Evolutionary conservation across 2,113 vertebrate genomes (phyloP).

Genomic region (Strigops habroptila): DNA sequence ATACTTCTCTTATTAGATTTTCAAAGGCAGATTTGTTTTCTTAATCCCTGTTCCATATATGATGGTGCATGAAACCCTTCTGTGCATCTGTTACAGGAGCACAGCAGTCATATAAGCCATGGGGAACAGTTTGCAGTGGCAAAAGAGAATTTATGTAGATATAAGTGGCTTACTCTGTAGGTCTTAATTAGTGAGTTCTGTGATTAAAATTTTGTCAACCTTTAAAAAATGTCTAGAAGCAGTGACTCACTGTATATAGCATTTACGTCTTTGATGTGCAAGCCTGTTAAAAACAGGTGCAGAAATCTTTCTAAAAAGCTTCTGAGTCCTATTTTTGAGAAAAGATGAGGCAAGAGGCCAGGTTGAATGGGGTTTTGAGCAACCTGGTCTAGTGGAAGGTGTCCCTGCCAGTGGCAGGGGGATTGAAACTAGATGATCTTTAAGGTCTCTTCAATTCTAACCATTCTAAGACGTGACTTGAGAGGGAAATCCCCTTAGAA

Average conservation of each 20-base stretch:
- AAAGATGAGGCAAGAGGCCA: background rate
- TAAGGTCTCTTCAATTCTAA: background rate
- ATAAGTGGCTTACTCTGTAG: background rate
- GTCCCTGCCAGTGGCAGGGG: background rate
- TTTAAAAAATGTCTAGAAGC: conserved; percentile 9
- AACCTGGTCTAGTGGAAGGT: background rate
- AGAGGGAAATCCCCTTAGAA: background rate
- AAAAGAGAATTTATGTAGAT: background rate
- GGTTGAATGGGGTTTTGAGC: background rate
- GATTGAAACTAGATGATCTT: background rate
- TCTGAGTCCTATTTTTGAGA: background rate
- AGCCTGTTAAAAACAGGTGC: background rate
- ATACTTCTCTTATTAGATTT: background rate
- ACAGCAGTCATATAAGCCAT: background rate
- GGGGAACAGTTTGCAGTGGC: background rate
- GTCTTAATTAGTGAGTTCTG: conserved; percentile 30
- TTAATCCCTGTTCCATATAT: background rate
- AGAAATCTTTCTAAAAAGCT: background rate
- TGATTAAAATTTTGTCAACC: conserved; percentile 30
- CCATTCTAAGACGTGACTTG: background rate
- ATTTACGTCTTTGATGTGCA: background rate
- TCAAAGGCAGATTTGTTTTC: background rate
- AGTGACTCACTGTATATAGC: background rate
- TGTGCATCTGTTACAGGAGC: background rate
- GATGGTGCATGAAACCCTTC: background rate